A percentile compares a stretch with the other conserved stretches of the same genome.
Conservation (phyloP, 2,113 vertebrate species). For the Conger conger region DNA sequence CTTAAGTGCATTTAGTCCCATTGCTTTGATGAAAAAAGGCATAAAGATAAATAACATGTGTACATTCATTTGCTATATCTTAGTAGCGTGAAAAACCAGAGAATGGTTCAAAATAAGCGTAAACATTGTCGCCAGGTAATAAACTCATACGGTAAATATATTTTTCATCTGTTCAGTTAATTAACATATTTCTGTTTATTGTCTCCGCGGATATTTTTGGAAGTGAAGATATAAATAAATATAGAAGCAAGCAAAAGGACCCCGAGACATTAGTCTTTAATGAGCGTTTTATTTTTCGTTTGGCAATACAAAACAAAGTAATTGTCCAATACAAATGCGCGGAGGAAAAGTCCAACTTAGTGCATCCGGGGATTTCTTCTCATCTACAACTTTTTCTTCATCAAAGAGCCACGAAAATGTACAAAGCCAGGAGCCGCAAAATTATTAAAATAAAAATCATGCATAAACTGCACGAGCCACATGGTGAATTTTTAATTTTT, state of each 20-base stretch:
- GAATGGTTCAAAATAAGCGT: neutral
- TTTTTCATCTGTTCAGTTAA: too few species aligned
- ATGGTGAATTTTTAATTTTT: conserved; percentile 23
- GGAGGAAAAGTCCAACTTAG: conserved; percentile 46
- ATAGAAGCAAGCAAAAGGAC: neutral
- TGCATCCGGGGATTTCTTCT: conserved; percentile 50
- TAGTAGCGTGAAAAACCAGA: too few species aligned
- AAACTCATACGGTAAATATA: too few species aligned
- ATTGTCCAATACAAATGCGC: conserved; percentile 59
- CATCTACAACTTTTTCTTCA: conserved; percentile 32
- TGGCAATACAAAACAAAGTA: conserved; percentile 54
- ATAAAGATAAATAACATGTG: too few species aligned
- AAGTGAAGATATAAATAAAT: neutral
- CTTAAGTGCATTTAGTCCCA: neutral
- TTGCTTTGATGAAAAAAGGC: neutral
- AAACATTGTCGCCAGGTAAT: neutral
- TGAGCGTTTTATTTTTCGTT: conserved; percentile 37
- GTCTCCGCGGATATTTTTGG: neutral
- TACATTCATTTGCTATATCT: too few species aligned
- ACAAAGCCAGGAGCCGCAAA: conserved; percentile 39
- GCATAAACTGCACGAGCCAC: conserved; percentile 55
- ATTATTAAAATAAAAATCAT: conserved; percentile 47
- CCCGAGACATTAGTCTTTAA: neutral
- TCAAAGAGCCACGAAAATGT: conserved; percentile 38
- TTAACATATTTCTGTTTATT: neutral